phyloP scores from a whole-genome alignment of 2,113 vertebrate species.

The Neogale vison region DNA sequence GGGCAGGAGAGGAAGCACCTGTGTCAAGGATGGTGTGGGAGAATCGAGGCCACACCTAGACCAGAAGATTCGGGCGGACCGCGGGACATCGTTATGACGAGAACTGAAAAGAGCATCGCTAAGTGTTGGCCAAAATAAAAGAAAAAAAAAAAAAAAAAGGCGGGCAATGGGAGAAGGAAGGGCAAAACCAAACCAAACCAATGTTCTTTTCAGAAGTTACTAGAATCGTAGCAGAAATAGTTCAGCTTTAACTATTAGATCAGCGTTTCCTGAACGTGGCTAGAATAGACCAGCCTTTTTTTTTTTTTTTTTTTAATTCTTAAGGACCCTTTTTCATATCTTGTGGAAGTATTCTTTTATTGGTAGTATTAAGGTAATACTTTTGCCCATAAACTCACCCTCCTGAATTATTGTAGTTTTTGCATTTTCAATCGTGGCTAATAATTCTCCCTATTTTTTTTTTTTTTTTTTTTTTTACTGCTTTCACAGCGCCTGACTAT shows the following conservation, averaged over 20 bases:
- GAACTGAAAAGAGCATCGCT: neutral
- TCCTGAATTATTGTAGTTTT: neutral
- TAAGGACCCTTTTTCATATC: neutral
- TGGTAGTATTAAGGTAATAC: neutral
- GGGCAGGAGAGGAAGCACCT: conserved; percentile 62
- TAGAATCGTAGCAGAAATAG: neutral
- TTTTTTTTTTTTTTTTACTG: neutral
- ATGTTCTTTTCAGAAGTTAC: neutral
- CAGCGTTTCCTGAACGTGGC: neutral
- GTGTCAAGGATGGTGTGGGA: neutral
- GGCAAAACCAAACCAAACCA: neutral
- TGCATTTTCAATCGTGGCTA: neutral
- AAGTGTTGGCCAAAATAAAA: neutral
- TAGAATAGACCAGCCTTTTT: neutral
- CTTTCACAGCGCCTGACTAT: neutral
- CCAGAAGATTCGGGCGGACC: neutral
- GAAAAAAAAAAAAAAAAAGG: neutral
- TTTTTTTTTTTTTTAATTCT: neutral
- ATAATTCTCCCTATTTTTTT: neutral
- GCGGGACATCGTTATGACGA: neutral
- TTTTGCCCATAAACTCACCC: neutral
- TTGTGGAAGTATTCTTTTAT: neutral
- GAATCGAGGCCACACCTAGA: neutral
- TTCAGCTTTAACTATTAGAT: neutral
- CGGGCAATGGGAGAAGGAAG: neutral